Percentiles rank a stretch among this genome's conserved stretches.
Conservation (phyloP, 2,113 vertebrate species). For the Emydocephalus ijimae region DNA sequence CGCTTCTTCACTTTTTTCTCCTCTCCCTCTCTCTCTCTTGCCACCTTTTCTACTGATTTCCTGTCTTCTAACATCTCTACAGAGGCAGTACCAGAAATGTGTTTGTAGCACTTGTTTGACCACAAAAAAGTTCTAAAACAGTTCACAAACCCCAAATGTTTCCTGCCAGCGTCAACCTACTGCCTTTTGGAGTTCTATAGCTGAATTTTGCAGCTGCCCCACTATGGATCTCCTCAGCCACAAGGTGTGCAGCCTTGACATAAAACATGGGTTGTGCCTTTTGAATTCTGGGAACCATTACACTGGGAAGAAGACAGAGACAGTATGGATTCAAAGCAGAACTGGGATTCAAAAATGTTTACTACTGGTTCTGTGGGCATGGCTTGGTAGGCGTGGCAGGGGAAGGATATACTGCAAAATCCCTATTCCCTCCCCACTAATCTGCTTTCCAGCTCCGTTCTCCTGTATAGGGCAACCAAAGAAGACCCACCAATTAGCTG, state of each 20-base stretch:
- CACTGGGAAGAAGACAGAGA: not conserved
- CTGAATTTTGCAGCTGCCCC: not conserved
- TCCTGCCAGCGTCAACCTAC: slow-evolving; percentile 48
- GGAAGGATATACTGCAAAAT: too few species aligned
- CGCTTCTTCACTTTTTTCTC: not conserved
- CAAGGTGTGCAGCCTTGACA: not conserved
- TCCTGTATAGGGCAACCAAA: too few species aligned
- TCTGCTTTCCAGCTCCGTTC: too few species aligned
- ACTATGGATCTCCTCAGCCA: not conserved
- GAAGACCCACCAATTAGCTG: too few species aligned
- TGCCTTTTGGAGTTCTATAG: not conserved
- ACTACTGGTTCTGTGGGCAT: too few species aligned
- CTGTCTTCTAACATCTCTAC: slow-evolving; percentile 38
- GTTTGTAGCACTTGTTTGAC: slow-evolving; percentile 40
- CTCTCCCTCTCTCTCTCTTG: not conserved
- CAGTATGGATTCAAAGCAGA: too few species aligned
- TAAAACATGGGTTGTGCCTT: not conserved
- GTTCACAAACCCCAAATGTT: slow-evolving; percentile 40
- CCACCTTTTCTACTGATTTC: slow-evolving; percentile 46
- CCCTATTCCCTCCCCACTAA: too few species aligned
- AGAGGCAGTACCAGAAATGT: slow-evolving; percentile 40
- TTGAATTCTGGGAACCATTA: not conserved
- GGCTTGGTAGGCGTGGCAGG: too few species aligned
- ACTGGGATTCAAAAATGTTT: too few species aligned
- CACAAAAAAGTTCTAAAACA: slow-evolving; percentile 41